A percentile compares a stretch with the other conserved stretches of the same genome.
phyloP scores from a whole-genome alignment of 2,113 vertebrate species.

The Mixornis gularis region DNA sequence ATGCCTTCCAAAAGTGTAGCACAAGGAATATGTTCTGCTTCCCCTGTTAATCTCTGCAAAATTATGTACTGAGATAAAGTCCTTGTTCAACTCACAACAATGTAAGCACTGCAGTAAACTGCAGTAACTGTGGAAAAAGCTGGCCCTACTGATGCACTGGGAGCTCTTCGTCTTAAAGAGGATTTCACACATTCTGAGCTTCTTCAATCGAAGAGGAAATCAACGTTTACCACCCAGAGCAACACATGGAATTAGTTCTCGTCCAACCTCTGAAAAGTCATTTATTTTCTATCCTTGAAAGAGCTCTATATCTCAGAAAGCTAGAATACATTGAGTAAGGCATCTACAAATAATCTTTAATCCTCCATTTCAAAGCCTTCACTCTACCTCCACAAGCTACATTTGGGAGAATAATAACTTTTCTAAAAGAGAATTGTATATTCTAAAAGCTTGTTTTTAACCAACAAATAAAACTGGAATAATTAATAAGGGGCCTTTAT shows the following conservation, averaged over 20 bases:
- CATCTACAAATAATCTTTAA: slow-evolving; percentile 34
- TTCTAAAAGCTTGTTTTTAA: background rate
- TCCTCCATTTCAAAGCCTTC: slow-evolving; percentile 15
- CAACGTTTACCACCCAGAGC: slow-evolving; percentile 41
- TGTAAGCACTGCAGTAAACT: background rate
- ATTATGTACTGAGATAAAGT: background rate
- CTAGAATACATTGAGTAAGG: background rate
- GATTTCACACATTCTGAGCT: slow-evolving; percentile 37
- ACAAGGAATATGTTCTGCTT: background rate
- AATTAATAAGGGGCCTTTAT: background rate
- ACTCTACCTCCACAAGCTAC: background rate
- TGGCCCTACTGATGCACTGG: background rate
- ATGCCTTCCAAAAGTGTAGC: background rate
- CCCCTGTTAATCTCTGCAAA: slow-evolving; percentile 17
- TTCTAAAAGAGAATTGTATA: background rate
- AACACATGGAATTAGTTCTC: slow-evolving; percentile 33
- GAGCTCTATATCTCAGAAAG: slow-evolving; percentile 4
- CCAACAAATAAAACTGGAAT: background rate
- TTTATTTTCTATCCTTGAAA: slow-evolving; percentile 44
- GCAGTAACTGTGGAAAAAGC: background rate
- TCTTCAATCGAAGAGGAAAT: slow-evolving; percentile 31
- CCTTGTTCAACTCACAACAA: background rate
- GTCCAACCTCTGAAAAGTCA: slow-evolving; percentile 11
- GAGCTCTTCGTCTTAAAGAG: background rate
- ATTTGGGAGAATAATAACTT: background rate